phyloP scores from a whole-genome alignment of 2,113 vertebrate genomes.

The Pluvianellus socialis region DNA sequence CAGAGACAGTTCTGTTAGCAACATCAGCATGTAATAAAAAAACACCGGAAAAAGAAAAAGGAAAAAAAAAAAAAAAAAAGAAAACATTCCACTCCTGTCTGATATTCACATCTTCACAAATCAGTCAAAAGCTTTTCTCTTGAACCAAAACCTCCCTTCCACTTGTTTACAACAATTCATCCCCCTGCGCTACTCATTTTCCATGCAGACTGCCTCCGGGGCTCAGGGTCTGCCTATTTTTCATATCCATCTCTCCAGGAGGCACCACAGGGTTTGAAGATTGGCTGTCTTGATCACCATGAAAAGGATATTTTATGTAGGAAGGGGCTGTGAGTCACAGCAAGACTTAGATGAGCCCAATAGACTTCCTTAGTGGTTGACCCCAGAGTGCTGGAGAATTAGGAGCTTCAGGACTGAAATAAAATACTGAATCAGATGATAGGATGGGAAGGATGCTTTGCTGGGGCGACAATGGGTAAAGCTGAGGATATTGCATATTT shows the following conservation, averaged over 20 bases:
- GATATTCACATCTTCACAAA: neutral
- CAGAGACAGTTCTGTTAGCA: neutral
- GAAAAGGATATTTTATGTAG: neutral
- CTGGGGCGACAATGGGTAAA: neutral
- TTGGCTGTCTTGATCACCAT: neutral
- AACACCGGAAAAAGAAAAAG: neutral
- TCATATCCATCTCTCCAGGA: conserved; percentile 12
- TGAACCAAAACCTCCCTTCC: neutral
- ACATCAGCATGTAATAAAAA: neutral
- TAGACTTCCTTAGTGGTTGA: neutral
- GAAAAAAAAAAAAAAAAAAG: neutral
- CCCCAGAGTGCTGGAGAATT: neutral
- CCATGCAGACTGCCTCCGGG: conserved; percentile 23
- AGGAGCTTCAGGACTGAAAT: neutral
- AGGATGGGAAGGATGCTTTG: neutral
- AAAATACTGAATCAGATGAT: neutral
- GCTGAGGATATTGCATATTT: neutral
- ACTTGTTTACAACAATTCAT: neutral
- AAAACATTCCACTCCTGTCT: neutral
- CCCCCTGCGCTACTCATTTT: neutral
- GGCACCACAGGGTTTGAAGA: neutral
- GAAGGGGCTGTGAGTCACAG: conserved; percentile 18
- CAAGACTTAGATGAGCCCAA: neutral
- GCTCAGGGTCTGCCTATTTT: neutral
- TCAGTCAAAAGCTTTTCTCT: conserved; percentile 15